Conservation (phyloP, 2,113 vertebrate species). For the Orientallactaga bullata region DNA sequence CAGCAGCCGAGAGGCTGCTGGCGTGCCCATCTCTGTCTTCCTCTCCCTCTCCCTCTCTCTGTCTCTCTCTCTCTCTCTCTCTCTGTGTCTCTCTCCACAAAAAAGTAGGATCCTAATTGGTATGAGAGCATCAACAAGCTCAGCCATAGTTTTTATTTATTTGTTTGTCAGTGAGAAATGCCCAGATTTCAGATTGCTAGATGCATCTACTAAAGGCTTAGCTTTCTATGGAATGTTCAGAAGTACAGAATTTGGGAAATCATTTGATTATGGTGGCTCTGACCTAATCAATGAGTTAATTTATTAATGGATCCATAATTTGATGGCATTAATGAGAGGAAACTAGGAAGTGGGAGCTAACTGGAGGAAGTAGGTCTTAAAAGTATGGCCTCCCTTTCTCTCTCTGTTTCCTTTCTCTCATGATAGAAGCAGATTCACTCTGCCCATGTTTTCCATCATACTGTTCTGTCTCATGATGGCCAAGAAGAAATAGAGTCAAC, state of each 20-base stretch:
- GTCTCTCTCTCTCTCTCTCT: no score
- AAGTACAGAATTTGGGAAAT: background rate
- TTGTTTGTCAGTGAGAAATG: background rate
- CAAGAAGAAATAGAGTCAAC: background rate
- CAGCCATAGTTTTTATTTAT: background rate
- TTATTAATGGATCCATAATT: background rate
- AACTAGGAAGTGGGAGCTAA: background rate
- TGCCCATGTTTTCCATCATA: background rate
- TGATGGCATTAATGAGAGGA: background rate
- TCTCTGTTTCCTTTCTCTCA: no score
- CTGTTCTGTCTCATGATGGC: background rate
- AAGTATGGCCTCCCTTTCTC: background rate
- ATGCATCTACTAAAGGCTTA: background rate
- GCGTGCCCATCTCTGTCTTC: no score
- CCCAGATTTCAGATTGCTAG: background rate
- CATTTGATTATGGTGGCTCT: background rate
- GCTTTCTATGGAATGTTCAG: background rate
- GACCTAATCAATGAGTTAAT: background rate
- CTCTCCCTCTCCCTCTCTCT: no score
- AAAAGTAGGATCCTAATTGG: no score
- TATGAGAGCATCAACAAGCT: fast-evolving
- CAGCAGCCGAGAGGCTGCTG: no score
- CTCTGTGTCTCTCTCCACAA: no score
- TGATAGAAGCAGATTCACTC: background rate
- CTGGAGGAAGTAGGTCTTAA: background rate